Evolutionary conservation across 1,140 invertebrate species (phyloP), one percentile per base, ranked within the genome.

Genomic region (Bombus picipes): DNA sequence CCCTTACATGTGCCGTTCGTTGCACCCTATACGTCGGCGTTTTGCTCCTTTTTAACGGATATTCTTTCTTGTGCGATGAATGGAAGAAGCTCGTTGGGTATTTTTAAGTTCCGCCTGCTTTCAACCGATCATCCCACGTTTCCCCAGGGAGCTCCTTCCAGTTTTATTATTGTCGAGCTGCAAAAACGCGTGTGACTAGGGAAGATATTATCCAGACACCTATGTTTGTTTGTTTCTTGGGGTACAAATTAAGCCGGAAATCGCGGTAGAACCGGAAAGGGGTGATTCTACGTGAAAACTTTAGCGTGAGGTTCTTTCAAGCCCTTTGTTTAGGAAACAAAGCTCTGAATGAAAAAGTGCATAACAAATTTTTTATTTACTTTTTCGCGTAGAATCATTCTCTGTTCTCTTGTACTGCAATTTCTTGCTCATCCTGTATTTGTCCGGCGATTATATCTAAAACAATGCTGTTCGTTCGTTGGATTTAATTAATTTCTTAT

Each of bases 31-130:
- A 32, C 4, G 32, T 37, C 12, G n/a, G 15, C 15, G 71, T 22
- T 43, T 43, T 41, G 15, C n/a, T 77, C 15, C 12, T n/a, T 77
- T 77, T 53, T 10, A 57, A 18, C 13, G 10, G 74, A 34, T 75
- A 39, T 12, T 70, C 22, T 25, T 70, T 70, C 22, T 22, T 10
- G 15, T 25, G 34, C 18, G 37, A 10, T 39, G 39, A 73, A 73
- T 53, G 41, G 4, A 74, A 34, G 43, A 15, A 22, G 43, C 5
- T 34, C 32, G 57, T n/a, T 12, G 9, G 18, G 43, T 62, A 77
- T 62, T 62, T 77, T 77, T 77, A 77, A 77, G 37, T 77, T 62
- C 37, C 34, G 57, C 12, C 37, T 39, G 53, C 15, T 59, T 76
- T 62, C 74, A 18, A 1, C 34, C 22, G 74, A 76, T 76, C 53